phyloP scores from a whole-genome alignment of 2,888 invertebrate species.

The Leucania comma region DNA sequence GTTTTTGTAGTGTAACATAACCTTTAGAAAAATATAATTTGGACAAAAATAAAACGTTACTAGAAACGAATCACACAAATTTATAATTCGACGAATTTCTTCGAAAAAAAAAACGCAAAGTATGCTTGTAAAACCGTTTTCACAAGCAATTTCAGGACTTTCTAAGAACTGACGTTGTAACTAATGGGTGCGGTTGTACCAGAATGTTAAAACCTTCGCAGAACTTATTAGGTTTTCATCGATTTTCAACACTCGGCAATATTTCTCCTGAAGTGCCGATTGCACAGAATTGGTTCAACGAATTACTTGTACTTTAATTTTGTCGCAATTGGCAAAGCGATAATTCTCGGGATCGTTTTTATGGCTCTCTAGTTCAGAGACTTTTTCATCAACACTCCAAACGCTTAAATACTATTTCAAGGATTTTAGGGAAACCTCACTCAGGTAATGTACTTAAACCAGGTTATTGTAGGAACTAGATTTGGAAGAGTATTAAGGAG shows the following conservation, averaged over 20 bases:
- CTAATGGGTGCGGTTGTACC: slow-evolving; percentile 46
- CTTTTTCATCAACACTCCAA: neutral
- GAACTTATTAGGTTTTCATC: slow-evolving; percentile 51
- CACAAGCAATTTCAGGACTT: slow-evolving; percentile 25
- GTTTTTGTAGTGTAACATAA: neutral
- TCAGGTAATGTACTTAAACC: neutral
- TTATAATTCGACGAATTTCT: neutral
- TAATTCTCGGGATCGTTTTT: slow-evolving; percentile 8
- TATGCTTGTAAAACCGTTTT: slow-evolving; percentile 3
- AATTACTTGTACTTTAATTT: slow-evolving; percentile 16
- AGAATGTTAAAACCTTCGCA: slow-evolving; percentile 40
- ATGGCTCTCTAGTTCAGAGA: neutral
- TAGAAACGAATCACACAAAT: neutral
- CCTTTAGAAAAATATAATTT: neutral
- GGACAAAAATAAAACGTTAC: neutral
- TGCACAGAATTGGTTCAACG: slow-evolving; percentile 28
- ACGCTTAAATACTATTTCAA: neutral
- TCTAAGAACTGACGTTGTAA: slow-evolving; percentile 27
- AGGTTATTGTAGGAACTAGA: neutral
- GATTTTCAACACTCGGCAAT: slow-evolving; percentile 50
- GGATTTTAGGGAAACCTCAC: neutral
- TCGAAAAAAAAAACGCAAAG: too few relatives aligned
- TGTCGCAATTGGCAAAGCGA: slow-evolving; percentile 7
- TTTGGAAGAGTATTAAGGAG: neutral
- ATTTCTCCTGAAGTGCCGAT: slow-evolving; percentile 47